phyloP scores from a whole-genome alignment of 1,140 invertebrate genomes.

The Lepidostoma basale region DNA sequence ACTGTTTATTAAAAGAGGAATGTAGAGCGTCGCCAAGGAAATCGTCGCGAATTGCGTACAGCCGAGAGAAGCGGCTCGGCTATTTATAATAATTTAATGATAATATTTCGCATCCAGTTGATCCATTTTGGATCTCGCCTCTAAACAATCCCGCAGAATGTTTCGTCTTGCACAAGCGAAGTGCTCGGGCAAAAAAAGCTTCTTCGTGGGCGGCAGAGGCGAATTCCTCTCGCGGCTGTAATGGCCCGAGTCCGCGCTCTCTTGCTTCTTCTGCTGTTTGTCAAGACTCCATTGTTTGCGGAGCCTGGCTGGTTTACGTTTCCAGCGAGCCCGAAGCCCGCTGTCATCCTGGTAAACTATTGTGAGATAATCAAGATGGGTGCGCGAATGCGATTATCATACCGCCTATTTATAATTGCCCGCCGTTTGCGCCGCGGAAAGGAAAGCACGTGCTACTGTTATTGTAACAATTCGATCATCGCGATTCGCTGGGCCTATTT shows the following conservation, averaged over 20 bases:
- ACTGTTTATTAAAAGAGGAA: constrained; percentile 3
- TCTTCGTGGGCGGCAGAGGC: constrained; percentile 18
- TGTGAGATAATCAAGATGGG: constrained; percentile 37
- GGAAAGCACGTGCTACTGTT: constrained; percentile 10
- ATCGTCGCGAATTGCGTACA: neutral
- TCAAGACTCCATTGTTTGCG: constrained; percentile 42
- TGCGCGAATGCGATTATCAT: constrained; percentile 18
- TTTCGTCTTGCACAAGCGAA: constrained; percentile 20
- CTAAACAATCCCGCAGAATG: constrained; percentile 20
- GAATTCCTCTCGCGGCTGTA: constrained; percentile 17
- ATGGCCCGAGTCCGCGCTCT: constrained; percentile 1
- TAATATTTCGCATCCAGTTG: constrained; percentile 17
- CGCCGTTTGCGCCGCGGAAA: neutral
- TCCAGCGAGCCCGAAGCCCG: neutral
- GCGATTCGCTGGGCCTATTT: too few species aligned
- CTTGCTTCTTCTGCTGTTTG: constrained; percentile 40
- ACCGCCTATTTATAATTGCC: constrained; percentile 24
- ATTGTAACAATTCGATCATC: constrained; percentile 1
- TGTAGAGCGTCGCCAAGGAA: constrained; percentile 16
- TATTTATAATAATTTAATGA: constrained; percentile 27
- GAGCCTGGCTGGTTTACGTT: constrained; percentile 19
- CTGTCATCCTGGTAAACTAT: constrained; percentile 36
- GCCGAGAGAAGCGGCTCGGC: neutral
- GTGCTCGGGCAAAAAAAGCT: constrained; percentile 25
- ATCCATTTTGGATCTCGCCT: constrained; percentile 9